Conservation (phyloP, 1,140 invertebrate genomes). For the Harlomillsia oculata region DNA sequence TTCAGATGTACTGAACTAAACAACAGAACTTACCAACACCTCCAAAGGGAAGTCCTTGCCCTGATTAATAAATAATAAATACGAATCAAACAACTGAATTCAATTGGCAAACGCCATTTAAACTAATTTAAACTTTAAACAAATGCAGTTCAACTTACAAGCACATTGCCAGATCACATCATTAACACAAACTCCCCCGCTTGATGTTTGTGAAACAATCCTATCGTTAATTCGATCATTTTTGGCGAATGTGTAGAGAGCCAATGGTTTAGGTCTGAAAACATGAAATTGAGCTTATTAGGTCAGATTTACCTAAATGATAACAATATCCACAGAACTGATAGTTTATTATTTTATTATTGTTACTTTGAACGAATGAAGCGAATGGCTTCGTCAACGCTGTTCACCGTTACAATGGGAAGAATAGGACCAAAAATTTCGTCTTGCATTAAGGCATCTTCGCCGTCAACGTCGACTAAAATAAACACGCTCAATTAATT, state of each 20-base stretch:
- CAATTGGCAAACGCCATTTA: neutral
- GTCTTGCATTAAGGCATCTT: slow-evolving; percentile 20
- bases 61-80: slow-evolving; percentile 37
- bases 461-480: slow-evolving; percentile 6
- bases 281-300: neutral
- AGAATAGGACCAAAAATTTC: slow-evolving; percentile 48
- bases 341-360: neutral
- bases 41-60: slow-evolving; percentile 70
- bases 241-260: slow-evolving; percentile 75
- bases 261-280: slow-evolving; percentile 54
- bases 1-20: neutral
- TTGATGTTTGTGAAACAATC: slow-evolving; percentile 51
- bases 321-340: neutral
- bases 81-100: too few species aligned
- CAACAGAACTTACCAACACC: slow-evolving; percentile 57
- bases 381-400: slow-evolving; percentile 76
- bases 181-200: slow-evolving; percentile 51
- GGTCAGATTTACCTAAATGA: neutral
- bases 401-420: slow-evolving; percentile 42
- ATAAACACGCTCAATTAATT: neutral
- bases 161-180: slow-evolving; percentile 24
- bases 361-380: slow-evolving; percentile 53
- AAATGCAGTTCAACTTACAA: slow-evolving; percentile 16
- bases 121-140: neutral
- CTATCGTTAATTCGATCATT: slow-evolving; percentile 60